phyloP scores from a whole-genome alignment of 1,140 invertebrate genomes.

The Kradibia gibbosae region DNA sequence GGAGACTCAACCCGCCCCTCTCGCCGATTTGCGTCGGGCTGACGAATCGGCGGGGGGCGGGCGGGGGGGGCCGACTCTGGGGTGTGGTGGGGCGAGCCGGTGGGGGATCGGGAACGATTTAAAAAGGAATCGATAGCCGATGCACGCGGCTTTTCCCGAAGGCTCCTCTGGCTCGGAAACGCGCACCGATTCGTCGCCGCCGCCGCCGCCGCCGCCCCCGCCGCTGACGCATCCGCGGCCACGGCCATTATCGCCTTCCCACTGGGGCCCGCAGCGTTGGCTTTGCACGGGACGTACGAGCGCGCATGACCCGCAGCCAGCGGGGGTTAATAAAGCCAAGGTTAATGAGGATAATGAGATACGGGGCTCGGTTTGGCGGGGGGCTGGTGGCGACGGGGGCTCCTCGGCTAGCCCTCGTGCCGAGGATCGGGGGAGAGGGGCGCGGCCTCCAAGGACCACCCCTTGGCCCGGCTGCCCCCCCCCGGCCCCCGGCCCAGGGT shows the following conservation, averaged over 20 bases:
- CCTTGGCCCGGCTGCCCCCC: no score
- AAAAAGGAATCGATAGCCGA: background rate
- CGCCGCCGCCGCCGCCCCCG: background rate
- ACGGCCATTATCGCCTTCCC: background rate
- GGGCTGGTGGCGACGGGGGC: no score
- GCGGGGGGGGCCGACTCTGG: no score
- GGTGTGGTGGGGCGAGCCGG: no score
- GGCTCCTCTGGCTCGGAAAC: background rate
- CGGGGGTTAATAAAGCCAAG: slow-evolving; percentile 22
- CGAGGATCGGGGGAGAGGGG: no score
- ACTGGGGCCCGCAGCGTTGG: background rate
- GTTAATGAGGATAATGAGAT: background rate
- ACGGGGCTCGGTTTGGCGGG: no score
- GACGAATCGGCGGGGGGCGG: background rate
- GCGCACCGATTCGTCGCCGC: background rate
- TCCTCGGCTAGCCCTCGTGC: no score
- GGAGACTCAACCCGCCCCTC: background rate
- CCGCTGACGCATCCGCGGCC: background rate
- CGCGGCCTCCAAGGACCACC: background rate
- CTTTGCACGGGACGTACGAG: background rate
- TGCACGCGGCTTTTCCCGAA: slow-evolving; percentile 2
- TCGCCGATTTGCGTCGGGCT: background rate
- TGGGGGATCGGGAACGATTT: background rate
- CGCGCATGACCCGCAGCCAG: background rate
- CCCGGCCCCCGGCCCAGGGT: no score